A percentile compares a stretch with the other conserved stretches of the same genome.
phyloP scores from a whole-genome alignment of 1,140 invertebrate species.

The Drosophila paulistorum region DNA sequence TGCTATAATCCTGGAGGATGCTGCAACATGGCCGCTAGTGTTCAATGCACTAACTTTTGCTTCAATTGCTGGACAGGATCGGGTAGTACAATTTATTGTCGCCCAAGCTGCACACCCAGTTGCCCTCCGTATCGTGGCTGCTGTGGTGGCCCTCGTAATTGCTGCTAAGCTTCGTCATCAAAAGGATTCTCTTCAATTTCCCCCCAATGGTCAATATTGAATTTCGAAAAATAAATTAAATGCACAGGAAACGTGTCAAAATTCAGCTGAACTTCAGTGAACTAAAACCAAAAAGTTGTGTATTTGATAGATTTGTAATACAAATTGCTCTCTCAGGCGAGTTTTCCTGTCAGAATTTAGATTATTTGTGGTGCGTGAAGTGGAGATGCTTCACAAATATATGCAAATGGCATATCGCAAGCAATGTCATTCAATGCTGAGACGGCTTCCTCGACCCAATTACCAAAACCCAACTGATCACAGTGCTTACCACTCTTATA shows the following conservation, averaged over 20 bases:
- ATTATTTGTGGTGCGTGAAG: slow-evolving; percentile 81
- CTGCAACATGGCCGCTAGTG: slow-evolving; percentile 45
- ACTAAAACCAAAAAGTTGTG: too few species aligned
- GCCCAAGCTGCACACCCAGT: slow-evolving; percentile 28
- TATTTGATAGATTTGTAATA: too few species aligned
- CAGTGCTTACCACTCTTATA: slow-evolving; percentile 30
- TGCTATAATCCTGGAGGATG: slow-evolving; percentile 66
- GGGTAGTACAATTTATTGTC: slow-evolving; percentile 27
- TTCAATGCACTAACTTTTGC: slow-evolving; percentile 68
- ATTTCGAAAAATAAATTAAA: not conserved
- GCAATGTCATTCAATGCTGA: not conserved
- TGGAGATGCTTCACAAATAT: slow-evolving; percentile 84
- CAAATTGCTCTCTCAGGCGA: too few species aligned
- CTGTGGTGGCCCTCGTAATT: slow-evolving; percentile 38
- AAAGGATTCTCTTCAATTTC: not conserved
- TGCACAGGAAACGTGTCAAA: too few species aligned
- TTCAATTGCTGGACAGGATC: slow-evolving; percentile 67
- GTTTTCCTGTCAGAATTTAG: not conserved
- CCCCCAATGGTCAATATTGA: too few species aligned
- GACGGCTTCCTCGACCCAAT: too few species aligned
- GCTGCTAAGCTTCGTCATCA: slow-evolving; percentile 28
- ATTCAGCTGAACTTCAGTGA: too few species aligned
- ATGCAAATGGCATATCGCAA: not conserved
- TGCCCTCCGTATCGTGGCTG: slow-evolving; percentile 47
- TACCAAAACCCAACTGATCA: slow-evolving; percentile 5